Conservation (phyloP, 2,113 vertebrate genomes). For the Pseudolaguvia tuberculata region DNA sequence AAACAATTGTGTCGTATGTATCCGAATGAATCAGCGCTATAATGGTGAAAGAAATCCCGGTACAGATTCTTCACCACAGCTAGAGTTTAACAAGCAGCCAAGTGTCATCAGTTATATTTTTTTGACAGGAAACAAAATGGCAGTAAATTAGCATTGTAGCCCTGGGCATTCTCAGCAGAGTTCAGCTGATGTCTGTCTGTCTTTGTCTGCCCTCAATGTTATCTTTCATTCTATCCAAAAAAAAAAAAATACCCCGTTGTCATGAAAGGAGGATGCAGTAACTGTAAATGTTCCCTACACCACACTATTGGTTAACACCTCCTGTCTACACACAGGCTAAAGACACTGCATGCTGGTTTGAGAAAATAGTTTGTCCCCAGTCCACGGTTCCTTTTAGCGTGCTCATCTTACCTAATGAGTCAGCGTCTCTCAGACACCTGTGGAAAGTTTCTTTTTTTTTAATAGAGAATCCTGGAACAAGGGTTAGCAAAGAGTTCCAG, state of each 20-base stretch:
- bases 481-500: background rate
- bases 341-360: conserved; percentile 13
- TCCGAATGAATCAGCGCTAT: conserved; percentile 21
- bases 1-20: too few relatives aligned
- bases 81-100: conserved; percentile 7
- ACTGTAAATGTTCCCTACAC: background rate
- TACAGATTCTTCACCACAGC: conserved; percentile 5
- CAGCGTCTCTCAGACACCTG: conserved; percentile 36
- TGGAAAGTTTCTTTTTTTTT: conserved; percentile 13
- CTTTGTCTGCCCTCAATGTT: conserved; percentile 25
- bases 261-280: conserved; percentile 17
- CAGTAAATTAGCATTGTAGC: background rate
- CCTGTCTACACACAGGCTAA: conserved; percentile 26
- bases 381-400: conserved; percentile 17
- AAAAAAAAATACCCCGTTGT: conserved; percentile 47
- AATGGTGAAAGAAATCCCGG: background rate
- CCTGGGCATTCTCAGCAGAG: background rate
- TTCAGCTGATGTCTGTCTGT: conserved; percentile 37
- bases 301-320: background rate
- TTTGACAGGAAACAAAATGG: conserved; percentile 21
- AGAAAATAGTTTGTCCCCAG: conserved; percentile 16
- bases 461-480: background rate
- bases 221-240: conserved; percentile 33
- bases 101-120: conserved; percentile 6
- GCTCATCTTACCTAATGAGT: conserved; percentile 18